Evolutionary conservation across 2,888 invertebrate genomes (phyloP), one percentile per base, ranked within the genome.

Genomic region (Melinopterus prodromus): DNA sequence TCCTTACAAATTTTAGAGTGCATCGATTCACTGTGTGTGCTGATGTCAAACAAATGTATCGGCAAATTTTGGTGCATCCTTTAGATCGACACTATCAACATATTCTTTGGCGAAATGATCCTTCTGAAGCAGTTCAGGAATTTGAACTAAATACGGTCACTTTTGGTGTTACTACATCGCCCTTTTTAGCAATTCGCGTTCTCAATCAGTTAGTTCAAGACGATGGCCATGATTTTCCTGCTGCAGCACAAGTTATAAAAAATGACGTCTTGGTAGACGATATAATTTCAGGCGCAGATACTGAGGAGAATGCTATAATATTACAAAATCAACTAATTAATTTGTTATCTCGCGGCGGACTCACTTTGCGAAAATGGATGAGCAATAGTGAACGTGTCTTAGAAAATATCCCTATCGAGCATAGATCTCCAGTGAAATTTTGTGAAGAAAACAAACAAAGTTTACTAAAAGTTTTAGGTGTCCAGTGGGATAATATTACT

Each of bases 241-340:
- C 16, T 15, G 72, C 72, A 15, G 14, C 16, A 16, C 14, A 72
- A 16, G 72, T 72, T 16, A 15, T 72, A 14, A 15, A 15, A 72
- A 72, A 72, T 16, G 72, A 72, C 16, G 26, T 16, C 14, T 72
- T 16, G 16, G 72, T 72, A 14, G 72, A 72, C 72, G 72, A 72
- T 16, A 72, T 72, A 14, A 16, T 14, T 14, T 16, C 16, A 16
- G 72, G 72, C 6, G 74, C 74, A n/a, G 74, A 74, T 14, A 16
- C 16, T 16, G n/a, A 15, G 16, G 4, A 74, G 16, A 14, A 74
- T n/a, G 74, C 74, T 26, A 14, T 74, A 14, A 26, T 26, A 16
- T 16, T n/a, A 26, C 5, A 16, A 4, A 16, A 74, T 74, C 15
- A 74, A 74, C 26, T 74, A 74, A 74, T 15, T 14, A 16, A 74